phyloP scores from a whole-genome alignment of 2,888 invertebrate species.

The Heteromurus nitidus region DNA sequence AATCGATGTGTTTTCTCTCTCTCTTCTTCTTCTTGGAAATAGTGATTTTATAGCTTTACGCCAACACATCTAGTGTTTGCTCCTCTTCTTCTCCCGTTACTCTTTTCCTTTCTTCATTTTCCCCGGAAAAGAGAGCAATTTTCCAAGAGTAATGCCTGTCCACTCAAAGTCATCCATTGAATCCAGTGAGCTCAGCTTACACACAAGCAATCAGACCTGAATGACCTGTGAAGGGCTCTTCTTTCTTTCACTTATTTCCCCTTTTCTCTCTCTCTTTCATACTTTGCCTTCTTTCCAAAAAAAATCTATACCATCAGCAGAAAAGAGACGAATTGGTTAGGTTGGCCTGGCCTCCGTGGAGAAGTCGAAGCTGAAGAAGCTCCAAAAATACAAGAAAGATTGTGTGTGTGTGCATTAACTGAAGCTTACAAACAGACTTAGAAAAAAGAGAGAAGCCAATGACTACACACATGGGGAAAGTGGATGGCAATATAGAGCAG shows the following conservation, averaged over 20 bases:
- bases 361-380: no score
- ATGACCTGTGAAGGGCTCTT: constrained; percentile 57
- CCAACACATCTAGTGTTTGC: neutral
- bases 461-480: constrained; percentile 27
- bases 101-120: constrained; percentile 22
- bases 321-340: no score
- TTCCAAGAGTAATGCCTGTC: constrained; percentile 44
- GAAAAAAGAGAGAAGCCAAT: constrained; percentile 18
- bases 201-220: constrained; percentile 53
- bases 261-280: constrained; percentile 17
- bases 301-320: no score
- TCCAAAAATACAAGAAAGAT: neutral
- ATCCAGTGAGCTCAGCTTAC: constrained; percentile 43
- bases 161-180: constrained; percentile 53
- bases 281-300: no score
- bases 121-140: constrained; percentile 21
- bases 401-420: neutral
- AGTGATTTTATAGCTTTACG: constrained; percentile 38
- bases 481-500: neutral
- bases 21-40: constrained; percentile 13
- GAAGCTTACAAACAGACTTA: constrained; percentile 4
- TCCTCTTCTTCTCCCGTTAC: neutral
- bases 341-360: no score
- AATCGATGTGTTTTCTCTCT: constrained; percentile 22
- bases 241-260: constrained; percentile 3